Percentiles rank a stretch among this genome's conserved stretches.
These are phyloP conservation scores for Sanderia malayensis DNA, from an alignment of 30 jellyfish, hydroid and myxozoan genomes.

Conservation along the genomic window DNA sequence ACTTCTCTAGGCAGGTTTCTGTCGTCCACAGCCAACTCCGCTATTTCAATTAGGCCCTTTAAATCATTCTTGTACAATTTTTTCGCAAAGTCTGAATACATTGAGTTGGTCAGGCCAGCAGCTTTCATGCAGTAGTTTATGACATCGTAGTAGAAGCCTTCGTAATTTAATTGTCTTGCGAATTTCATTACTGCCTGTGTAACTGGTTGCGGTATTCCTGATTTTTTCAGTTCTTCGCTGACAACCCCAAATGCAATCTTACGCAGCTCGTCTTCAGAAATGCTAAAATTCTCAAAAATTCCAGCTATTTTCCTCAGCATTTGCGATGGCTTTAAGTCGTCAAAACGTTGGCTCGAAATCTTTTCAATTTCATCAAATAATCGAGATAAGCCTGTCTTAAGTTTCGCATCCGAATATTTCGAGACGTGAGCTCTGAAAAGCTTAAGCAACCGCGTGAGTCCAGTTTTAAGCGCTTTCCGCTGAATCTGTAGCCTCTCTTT, in stretches of 20 bases:
- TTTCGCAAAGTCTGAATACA: conserved; percentile 1
- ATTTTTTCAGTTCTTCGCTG: not conserved
- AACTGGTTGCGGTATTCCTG: conserved; percentile 15
- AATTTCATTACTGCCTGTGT: not conserved
- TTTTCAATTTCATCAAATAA: not conserved
- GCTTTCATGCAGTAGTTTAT: not conserved
- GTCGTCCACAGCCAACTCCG: not conserved
- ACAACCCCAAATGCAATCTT: not conserved
- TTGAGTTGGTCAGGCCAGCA: not conserved
- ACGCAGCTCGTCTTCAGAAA: not conserved
- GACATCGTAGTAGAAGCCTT: conserved; percentile 5
- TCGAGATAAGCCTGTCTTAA: not conserved
- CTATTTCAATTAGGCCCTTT: conserved; percentile 23
- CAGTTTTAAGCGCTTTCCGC: not conserved
- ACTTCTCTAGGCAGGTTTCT: not conserved
- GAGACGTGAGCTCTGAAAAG: not conserved
- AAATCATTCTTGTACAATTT: conserved; percentile 8
- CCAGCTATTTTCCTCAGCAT: conserved; percentile 3
- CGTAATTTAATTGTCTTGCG: not conserved
- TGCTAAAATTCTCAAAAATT: not conserved
- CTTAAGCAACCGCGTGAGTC: not conserved
- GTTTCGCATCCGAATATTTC: not conserved
- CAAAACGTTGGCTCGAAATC: conserved; percentile 1
- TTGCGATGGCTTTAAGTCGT: not conserved
- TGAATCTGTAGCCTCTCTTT: not conserved